Base-by-base conservation (phyloP, 1,140 invertebrate genomes). In the Tachypleus tridentatus region DNA sequence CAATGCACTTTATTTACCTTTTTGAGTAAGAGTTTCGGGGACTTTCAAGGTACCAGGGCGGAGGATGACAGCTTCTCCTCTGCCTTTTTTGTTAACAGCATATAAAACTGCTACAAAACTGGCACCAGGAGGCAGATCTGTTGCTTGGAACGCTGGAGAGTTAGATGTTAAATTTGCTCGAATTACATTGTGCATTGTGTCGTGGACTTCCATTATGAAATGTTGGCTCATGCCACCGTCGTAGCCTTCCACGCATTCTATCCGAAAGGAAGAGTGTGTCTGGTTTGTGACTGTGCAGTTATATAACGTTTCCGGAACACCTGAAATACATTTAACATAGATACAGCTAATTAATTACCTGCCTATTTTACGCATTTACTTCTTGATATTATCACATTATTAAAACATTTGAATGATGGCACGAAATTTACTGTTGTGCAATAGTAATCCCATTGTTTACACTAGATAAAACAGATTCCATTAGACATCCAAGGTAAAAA, bases 181-280 rank as follows among this genome's bases (percentile, higher is more conserved):
- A 3, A 71, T 54, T 29, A 57, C 10, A 62, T 73, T 78, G 48
- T 81, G 73, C 58, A 79, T 62, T 11, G 67, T 63, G 73, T 86
- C 86, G 67, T 85, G 82, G 57, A 89, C 86, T 77, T 92, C 88
- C 59, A 92, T 77, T 58, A 89, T 78, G 76, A 92, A 93, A 72
- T 85, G 84, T 75, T 92, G 89, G n/a, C 85, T 81, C 48, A 91
- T 80, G 5, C 89, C 89, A 9, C 89, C 89, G 71, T 90, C 87
- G 71, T 85, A 84, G 29, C 88, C 88, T 0, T 87, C 83, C 58
- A 82, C 76, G 74, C 89, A 91, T 64, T 82, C 83, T 60, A 91
- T 86, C 74, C 86, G 83, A 58, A 91, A 80, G 74, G 71, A 72
- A 9, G 63, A 69, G 5, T 67, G 64, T 5, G 73, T 73, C 59